Evolutionary conservation across 1,140 invertebrate genomes (phyloP), one percentile per base, ranked within the genome.

Genomic region (Aphelinus atriplicis): DNA sequence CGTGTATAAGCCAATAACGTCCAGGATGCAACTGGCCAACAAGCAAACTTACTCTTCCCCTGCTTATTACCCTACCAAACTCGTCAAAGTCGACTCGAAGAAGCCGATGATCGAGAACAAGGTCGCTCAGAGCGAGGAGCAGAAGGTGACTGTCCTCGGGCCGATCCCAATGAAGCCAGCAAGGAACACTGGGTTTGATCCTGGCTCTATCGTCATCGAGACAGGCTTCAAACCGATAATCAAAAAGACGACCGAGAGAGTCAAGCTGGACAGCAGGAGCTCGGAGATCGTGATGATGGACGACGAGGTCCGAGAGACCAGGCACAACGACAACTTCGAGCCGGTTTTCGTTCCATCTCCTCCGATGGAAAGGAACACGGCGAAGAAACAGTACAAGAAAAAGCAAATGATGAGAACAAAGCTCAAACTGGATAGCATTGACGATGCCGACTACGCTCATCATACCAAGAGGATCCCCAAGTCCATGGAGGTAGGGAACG

Each of bases 191-290:
- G 94, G 94, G 0, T 96, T 96, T 80, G 91, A 94, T 82, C 94
- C 94, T 0, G 91, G 92, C 73, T 92, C 93, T 0, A 92, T 96
- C 10, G 92, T 95, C 0, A 92, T 95, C 51, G 94, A 95, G 86
- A 91, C 93, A 67, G 94, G 94, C 0, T 96, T 96, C 79, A 94
- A 92, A 73, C 94, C 95, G 1, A 95, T 95, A 26, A 90, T 94
- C n/a, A 88, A 89, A 26, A 91, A 90, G 4, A 9, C 1, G 9
- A 42, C 26, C n/a, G 79, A 1, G 78, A 84, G 86, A 79, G 88
- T 91, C 55, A 87, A 89, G 73, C 88, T 89, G 73, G 82, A 88
- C 48, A 84, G 88, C 58, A 86, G 87, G 88, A 78, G 85, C 84
- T 26, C 73, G n/a, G 83, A 84, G 43, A 26, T 26, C 26, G 77